Evolutionary conservation across 2,888 invertebrate genomes (phyloP).

Genomic region (Troides aeacus): DNA sequence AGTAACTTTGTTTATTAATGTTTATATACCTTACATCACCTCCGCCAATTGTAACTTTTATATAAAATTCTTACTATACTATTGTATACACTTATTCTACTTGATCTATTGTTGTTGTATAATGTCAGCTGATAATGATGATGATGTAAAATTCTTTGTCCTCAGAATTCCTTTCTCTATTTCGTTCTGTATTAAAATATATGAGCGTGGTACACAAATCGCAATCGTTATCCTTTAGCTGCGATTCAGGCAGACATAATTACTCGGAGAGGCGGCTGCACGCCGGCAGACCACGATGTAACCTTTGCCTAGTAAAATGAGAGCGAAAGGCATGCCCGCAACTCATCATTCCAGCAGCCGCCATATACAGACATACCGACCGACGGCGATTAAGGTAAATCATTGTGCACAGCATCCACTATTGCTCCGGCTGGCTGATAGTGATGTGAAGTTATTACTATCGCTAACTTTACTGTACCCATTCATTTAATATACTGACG

Average conservation of each 20-base stretch:
- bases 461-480: not conserved
- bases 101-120: too few relatives aligned
- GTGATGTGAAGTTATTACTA: conserved; percentile 12
- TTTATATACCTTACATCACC: too few relatives aligned
- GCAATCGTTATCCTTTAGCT: conserved; percentile 8
- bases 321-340: conserved; percentile 35
- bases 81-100: too few relatives aligned
- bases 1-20: too few relatives aligned
- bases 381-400: conserved; percentile 27
- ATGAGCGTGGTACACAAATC: too few relatives aligned
- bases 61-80: too few relatives aligned
- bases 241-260: conserved; percentile 20
- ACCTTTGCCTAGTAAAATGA: conserved; percentile 40
- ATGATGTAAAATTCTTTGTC: too few relatives aligned
- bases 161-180: too few relatives aligned
- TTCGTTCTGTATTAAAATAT: too few relatives aligned
- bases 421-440: conserved; percentile 2
- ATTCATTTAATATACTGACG: too few relatives aligned
- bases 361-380: conserved; percentile 29
- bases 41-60: too few relatives aligned
- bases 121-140: too few relatives aligned
- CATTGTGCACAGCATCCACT: conserved; percentile 25
- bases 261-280: conserved; percentile 19
- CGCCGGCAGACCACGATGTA: conserved; percentile 21
- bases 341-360: conserved; percentile 31